Conservation (phyloP, 2,113 vertebrate genomes). For the Melanerpes aurifrons region DNA sequence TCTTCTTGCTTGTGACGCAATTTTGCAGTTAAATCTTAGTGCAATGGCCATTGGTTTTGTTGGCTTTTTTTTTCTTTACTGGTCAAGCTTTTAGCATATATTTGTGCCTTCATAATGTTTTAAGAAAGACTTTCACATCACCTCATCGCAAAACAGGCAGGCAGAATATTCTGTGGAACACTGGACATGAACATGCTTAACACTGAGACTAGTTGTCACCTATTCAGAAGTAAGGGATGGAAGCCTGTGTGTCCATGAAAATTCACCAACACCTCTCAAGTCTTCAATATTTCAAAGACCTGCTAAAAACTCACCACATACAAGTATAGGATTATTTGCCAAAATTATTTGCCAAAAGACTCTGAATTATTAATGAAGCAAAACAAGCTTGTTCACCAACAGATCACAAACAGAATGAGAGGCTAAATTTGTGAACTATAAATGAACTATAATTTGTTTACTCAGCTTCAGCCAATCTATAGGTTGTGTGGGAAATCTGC, state of each 20-base stretch:
- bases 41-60: neutral
- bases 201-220: neutral
- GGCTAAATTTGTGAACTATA: constrained; percentile 40
- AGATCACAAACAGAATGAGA: constrained; percentile 22
- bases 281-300: neutral
- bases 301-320: neutral
- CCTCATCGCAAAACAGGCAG: neutral
- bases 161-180: neutral
- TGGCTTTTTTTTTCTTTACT: neutral
- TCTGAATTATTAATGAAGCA: constrained; percentile 52
- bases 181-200: neutral
- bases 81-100: neutral
- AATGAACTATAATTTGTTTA: constrained; percentile 60
- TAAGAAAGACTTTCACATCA: neutral
- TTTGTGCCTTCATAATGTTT: neutral
- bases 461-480: constrained; percentile 37
- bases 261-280: neutral
- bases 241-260: neutral
- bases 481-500: constrained; percentile 36
- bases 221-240: neutral
- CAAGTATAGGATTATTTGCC: neutral
- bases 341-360: neutral
- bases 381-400: constrained; percentile 1
- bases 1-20: neutral
- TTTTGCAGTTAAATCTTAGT: neutral